Evolutionary conservation across 1,140 invertebrate genomes (phyloP).

Genomic region (Meteorus sp.): DNA sequence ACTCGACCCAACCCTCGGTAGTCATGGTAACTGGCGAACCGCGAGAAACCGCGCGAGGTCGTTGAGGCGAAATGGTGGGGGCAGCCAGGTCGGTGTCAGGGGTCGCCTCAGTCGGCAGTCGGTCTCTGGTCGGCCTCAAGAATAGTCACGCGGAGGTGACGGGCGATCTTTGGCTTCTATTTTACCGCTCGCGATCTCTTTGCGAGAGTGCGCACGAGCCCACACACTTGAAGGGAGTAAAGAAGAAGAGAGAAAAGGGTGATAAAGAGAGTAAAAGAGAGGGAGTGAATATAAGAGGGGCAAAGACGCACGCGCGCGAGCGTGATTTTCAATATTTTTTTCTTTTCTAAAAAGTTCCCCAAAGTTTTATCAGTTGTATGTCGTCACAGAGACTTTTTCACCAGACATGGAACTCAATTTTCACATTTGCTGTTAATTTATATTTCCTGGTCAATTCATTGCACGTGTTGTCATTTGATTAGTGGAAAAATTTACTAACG

Average conservation of each 20-base stretch:
- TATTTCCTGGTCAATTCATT: no score
- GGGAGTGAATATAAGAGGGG: no score
- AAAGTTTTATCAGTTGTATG: no score
- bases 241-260: neutral
- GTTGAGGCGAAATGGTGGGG: conserved; percentile 42
- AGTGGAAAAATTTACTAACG: no score
- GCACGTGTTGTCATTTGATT: no score
- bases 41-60: conserved; percentile 50
- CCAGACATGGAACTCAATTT: no score
- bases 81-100: conserved; percentile 56
- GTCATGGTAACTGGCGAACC: conserved; percentile 53
- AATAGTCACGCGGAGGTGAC: conserved; percentile 51
- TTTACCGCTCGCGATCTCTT: neutral
- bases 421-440: no score
- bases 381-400: no score
- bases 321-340: no score
- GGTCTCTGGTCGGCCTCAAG: conserved; percentile 58
- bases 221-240: neutral
- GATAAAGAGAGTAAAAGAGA: no score
- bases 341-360: no score
- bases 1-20: conserved; percentile 58
- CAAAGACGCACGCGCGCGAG: no score
- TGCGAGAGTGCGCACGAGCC: neutral
- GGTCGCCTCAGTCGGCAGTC: conserved; percentile 57
- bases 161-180: conserved; percentile 11